A percentile compares a stretch with the other conserved stretches of the same genome.
These are phyloP conservation scores for Thereva nobilitata DNA, from an alignment of 2,888 invertebrate species.

Conservation along the genomic window DNA sequence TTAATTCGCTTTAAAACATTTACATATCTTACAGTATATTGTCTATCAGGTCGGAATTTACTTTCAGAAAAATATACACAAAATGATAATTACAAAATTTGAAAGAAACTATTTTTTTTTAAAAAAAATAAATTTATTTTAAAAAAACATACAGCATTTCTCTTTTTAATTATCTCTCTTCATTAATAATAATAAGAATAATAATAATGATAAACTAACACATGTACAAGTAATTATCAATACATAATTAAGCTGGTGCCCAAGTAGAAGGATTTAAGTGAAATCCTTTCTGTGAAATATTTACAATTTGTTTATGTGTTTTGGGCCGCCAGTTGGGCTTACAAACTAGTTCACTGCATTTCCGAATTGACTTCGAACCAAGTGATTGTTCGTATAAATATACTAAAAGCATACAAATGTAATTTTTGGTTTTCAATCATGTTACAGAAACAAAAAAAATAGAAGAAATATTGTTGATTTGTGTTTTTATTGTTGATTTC, in stretches of 20 bases:
- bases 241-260: not conserved
- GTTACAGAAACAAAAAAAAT: too few species aligned
- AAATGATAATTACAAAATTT: constrained; percentile 4
- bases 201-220: too few species aligned
- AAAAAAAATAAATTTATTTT: too few species aligned
- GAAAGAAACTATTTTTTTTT: not conserved
- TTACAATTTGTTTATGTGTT: constrained; percentile 11
- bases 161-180: too few species aligned
- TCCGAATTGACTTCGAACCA: constrained; percentile 50
- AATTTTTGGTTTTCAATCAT: too few species aligned
- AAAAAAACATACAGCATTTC: too few species aligned
- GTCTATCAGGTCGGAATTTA: constrained; percentile 43
- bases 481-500: too few species aligned
- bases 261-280: not conserved
- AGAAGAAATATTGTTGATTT: too few species aligned
- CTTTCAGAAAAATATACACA: constrained; percentile 7
- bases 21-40: constrained; percentile 40
- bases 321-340: constrained; percentile 32
- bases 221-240: too few species aligned
- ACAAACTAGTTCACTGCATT: constrained; percentile 56
- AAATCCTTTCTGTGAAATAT: constrained; percentile 3
- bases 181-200: too few species aligned
- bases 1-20: constrained; percentile 19
- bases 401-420: too few species aligned
- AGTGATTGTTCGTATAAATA: constrained; percentile 14